Conservation (phyloP, 2,113 vertebrate genomes). For the Aspiorhynchus laticeps region DNA sequence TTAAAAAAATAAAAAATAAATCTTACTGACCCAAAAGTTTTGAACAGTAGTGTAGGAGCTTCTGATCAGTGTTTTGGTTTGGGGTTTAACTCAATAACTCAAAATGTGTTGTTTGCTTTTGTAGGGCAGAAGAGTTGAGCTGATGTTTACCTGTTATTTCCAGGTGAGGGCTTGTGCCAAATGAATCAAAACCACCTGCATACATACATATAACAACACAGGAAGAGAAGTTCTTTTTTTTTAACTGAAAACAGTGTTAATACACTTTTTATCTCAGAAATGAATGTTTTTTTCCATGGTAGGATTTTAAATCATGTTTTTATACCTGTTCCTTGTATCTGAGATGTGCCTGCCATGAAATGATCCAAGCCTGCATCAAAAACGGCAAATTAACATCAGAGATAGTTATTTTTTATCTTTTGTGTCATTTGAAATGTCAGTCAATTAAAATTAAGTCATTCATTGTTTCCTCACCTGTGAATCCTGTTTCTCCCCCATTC, state of each 20-base stretch:
- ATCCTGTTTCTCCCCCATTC: conserved; percentile 59
- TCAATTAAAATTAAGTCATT: not conserved
- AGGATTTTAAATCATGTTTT: not conserved
- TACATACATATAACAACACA: conserved; percentile 5
- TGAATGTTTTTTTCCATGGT: not conserved
- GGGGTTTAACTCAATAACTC: not conserved
- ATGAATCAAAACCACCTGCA: conserved; percentile 58
- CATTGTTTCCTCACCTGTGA: conserved; percentile 61
- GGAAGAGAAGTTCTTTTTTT: not conserved
- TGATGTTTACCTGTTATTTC: conserved; percentile 57
- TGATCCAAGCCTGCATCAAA: conserved; percentile 48
- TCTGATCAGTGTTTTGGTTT: not conserved
- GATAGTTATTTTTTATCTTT: not conserved
- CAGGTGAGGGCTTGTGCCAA: conserved; percentile 60
- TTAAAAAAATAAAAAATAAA: too few species aligned
- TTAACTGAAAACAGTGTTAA: not conserved
- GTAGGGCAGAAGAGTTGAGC: not conserved
- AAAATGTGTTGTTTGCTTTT: not conserved
- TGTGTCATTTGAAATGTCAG: not conserved
- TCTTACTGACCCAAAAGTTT: not conserved
- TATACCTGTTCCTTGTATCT: conserved; percentile 52
- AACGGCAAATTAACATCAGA: not conserved
- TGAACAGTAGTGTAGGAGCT: not conserved
- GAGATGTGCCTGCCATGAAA: conserved; percentile 47
- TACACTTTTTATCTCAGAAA: not conserved